Evolutionary conservation across 1,140 invertebrate genomes (phyloP).

Genomic region (Leptoteleia sp.): DNA sequence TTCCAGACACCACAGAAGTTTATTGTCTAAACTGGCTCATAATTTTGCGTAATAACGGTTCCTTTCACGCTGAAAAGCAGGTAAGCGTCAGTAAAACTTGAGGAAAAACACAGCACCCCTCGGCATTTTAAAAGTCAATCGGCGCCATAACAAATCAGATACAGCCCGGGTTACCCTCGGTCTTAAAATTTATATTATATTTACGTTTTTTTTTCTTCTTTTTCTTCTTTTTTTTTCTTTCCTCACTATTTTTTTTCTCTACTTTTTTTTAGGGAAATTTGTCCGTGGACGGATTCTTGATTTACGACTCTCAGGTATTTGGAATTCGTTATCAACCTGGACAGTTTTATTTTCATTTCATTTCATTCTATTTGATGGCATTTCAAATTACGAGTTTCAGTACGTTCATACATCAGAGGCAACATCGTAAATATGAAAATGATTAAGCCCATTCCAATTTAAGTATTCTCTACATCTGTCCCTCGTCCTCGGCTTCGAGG

Average conservation of each 20-base stretch:
- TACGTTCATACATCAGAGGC: conserved; percentile 5
- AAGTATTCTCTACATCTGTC: too few relatives aligned
- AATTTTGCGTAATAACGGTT: conserved; percentile 73
- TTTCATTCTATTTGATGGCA: not conserved
- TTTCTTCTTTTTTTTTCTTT: conserved; percentile 1
- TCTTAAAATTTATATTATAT: conserved; percentile 32
- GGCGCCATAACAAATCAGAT: conserved; percentile 68
- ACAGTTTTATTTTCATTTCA: conserved; percentile 17
- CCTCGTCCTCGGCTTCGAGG: too few relatives aligned
- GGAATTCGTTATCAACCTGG: conserved; percentile 37
- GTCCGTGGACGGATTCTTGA: conserved; percentile 23
- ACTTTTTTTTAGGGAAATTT: conserved; percentile 5
- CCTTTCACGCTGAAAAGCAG: conserved; percentile 51
- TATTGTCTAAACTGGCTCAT: conserved; percentile 67
- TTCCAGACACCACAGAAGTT: conserved; percentile 43
- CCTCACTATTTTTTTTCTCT: conserved; percentile 10
- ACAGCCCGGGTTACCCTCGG: conserved; percentile 18
- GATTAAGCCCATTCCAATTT: conserved; percentile 4
- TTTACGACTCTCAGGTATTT: conserved; percentile 41
- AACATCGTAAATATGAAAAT: conserved; percentile 30
- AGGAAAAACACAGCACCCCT: conserved; percentile 47
- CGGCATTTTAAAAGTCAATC: conserved; percentile 25
- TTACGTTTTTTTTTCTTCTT: conserved; percentile 12
- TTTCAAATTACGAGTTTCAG: conserved; percentile 11
- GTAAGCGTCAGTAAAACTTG: conserved; percentile 45